phyloP scores from a whole-genome alignment of 2,797 vertebrate species.

The Gymnothorax reevesii region DNA sequence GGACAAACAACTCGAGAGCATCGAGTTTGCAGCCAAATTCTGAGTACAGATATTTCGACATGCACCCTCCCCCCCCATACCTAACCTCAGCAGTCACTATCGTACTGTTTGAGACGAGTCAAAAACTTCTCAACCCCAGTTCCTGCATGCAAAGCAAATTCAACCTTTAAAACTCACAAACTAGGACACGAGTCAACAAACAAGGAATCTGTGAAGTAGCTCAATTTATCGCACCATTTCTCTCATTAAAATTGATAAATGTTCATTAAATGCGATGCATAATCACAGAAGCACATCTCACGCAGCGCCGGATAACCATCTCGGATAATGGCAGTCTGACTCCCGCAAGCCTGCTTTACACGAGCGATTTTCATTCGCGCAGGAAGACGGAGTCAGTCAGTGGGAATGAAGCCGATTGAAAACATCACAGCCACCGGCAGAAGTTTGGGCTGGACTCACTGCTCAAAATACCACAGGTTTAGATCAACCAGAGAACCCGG shows the following conservation, averaged over 20 bases:
- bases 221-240: slow-evolving; percentile 31
- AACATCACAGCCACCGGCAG: neutral
- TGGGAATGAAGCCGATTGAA: neutral
- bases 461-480: neutral
- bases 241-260: slow-evolving; percentile 35
- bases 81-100: neutral
- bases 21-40: neutral
- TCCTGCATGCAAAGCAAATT: neutral
- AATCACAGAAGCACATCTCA: slow-evolving; percentile 22
- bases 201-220: slow-evolving; percentile 2
- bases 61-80: neutral
- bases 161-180: slow-evolving; percentile 20
- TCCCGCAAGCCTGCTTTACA: neutral
- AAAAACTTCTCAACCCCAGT: neutral
- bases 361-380: neutral
- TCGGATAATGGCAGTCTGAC: slow-evolving; percentile 17
- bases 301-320: slow-evolving; percentile 12
- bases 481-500: neutral
- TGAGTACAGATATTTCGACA: neutral
- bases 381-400: slow-evolving; percentile 14
- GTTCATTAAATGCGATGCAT: slow-evolving; percentile 18
- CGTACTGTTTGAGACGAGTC: neutral
- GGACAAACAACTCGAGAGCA: neutral
- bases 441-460: neutral
- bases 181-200: slow-evolving; percentile 14